phyloP scores from a whole-genome alignment of 2,888 invertebrate species.

The Azorinus chamasolen region DNA sequence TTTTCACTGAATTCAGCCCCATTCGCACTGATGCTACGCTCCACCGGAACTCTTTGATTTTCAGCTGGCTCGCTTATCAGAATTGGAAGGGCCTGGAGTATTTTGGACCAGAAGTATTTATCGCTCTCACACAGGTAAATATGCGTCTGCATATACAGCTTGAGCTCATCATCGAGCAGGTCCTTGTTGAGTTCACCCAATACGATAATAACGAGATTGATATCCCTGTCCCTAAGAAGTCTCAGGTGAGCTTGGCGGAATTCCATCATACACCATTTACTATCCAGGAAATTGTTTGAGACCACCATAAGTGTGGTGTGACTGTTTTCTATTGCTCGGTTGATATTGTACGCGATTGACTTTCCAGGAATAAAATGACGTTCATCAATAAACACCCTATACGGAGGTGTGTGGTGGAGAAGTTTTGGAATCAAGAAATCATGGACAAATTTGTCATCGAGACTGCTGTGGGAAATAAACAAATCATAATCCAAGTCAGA shows the following conservation, averaged over 20 bases:
- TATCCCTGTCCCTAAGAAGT: constrained; percentile 26
- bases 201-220: constrained; percentile 31
- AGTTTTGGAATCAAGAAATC: constrained; percentile 11
- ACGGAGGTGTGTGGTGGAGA: constrained; percentile 27
- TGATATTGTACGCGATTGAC: constrained; percentile 39
- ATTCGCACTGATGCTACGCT: too few relatives aligned
- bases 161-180: constrained; percentile 34
- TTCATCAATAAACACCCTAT: constrained; percentile 34
- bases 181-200: constrained; percentile 34
- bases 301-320: constrained; percentile 39
- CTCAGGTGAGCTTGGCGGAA: constrained; percentile 40
- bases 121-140: constrained; percentile 31
- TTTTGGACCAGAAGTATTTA: constrained; percentile 34
- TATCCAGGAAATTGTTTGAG: constrained; percentile 46
- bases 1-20: too few relatives aligned
- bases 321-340: constrained; percentile 35
- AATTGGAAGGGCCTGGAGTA: constrained; percentile 35
- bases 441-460: constrained; percentile 35
- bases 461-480: constrained; percentile 46
- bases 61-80: too few relatives aligned
- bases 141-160: constrained; percentile 33
- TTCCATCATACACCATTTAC: constrained; percentile 55
- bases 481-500: constrained; percentile 31
- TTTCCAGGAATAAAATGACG: constrained; percentile 38
- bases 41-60: too few relatives aligned